phyloP scores from a whole-genome alignment of 2,888 invertebrate genomes.

The Panopea generosa region DNA sequence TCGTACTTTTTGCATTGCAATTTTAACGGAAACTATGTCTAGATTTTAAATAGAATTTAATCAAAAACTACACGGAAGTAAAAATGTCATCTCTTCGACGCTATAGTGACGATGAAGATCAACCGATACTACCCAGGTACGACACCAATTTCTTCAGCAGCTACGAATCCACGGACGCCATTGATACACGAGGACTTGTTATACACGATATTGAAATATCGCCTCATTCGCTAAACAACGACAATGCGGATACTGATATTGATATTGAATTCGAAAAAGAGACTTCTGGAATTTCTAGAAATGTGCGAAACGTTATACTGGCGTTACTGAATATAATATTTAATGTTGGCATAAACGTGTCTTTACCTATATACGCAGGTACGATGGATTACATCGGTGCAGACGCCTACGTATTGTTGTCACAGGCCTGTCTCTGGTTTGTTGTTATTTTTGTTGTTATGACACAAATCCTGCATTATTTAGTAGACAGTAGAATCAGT shows the following conservation, averaged over 20 bases:
- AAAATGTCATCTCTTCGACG: no score
- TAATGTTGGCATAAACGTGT: constrained; percentile 65
- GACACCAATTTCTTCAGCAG: no score
- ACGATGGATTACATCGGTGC: constrained; percentile 63
- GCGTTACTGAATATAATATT: constrained; percentile 59
- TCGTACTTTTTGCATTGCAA: no score
- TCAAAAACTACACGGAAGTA: no score
- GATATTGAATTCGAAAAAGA: constrained; percentile 21
- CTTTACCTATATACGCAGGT: constrained; percentile 67
- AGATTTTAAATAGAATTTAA: no score
- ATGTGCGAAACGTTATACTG: constrained; percentile 40
- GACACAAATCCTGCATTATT: constrained; percentile 50
- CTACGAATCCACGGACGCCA: no score
- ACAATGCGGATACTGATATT: neutral
- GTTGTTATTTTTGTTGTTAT: constrained; percentile 60
- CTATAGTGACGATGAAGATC: no score
- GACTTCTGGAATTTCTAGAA: constrained; percentile 25
- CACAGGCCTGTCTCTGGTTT: constrained; percentile 53
- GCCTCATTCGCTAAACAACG: no score
- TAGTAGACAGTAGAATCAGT: constrained; percentile 38
- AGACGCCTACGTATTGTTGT: constrained; percentile 61
- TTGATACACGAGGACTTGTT: no score
- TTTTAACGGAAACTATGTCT: no score
- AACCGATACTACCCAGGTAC: no score
- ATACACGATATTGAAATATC: no score